These are phyloP conservation scores for Torymus tubicola DNA, from an alignment of 2,888 invertebrate genomes.

Conservation along the genomic window DNA sequence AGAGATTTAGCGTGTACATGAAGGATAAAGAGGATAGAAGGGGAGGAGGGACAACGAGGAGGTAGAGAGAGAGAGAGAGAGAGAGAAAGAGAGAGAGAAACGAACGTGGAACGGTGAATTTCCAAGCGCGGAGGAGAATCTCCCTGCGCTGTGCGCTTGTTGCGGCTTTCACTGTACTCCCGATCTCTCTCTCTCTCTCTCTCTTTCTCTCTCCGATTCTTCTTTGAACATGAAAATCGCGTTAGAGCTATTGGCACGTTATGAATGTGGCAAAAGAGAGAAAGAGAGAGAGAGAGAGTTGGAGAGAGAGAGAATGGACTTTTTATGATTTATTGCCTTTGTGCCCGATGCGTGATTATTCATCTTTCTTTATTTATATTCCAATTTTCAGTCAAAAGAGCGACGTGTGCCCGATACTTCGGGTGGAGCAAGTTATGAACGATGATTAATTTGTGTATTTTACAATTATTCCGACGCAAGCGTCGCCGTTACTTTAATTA, in stretches of 20 bases:
- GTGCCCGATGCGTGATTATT: background rate
- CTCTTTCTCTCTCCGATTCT: conserved; percentile 15
- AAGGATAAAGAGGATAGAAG: conserved; percentile 19
- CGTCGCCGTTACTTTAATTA: too few species aligned
- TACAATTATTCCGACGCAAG: too few species aligned
- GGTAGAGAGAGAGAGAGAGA: too few species aligned
- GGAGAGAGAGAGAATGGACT: conserved; percentile 4
- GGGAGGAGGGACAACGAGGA: background rate
- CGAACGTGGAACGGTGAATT: background rate
- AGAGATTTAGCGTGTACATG: conserved; percentile 33
- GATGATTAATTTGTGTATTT: too few species aligned
- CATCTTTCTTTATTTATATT: conserved; percentile 11
- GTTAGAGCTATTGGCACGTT: conserved; percentile 41
- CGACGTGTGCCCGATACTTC: too few species aligned
- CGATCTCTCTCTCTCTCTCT: background rate
- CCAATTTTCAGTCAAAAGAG: background rate
- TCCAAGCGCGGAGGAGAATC: background rate
- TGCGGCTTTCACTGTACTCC: conserved; percentile 23
- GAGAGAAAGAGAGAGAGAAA: too few species aligned
- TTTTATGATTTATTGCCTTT: conserved; percentile 30
- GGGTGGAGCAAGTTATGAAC: too few species aligned
- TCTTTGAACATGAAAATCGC: conserved; percentile 45
- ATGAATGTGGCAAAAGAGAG: conserved; percentile 17
- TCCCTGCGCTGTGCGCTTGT: background rate
- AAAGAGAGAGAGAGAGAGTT: too few species aligned